A percentile compares a stretch with the other conserved stretches of the same genome.
Evolutionary conservation across 2,113 vertebrate genomes (phyloP).

Genomic region (Isurus oxyrinchus): DNA sequence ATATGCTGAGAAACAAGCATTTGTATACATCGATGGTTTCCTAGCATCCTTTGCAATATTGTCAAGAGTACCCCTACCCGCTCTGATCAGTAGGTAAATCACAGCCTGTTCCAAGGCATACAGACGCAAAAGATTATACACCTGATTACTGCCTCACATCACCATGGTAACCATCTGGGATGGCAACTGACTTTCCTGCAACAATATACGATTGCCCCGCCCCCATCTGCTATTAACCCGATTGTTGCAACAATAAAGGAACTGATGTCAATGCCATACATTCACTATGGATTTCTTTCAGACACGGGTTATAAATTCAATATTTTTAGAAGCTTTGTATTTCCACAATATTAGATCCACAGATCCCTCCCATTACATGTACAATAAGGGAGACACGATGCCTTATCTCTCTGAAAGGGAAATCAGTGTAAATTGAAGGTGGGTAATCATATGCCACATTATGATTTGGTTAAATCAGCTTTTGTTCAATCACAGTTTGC

Average conservation of each 20-base stretch:
- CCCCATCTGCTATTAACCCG: background rate
- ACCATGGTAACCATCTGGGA: background rate
- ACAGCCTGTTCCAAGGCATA: background rate
- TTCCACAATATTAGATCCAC: background rate
- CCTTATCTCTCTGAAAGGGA: background rate
- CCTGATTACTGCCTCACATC: background rate
- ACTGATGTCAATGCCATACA: background rate
- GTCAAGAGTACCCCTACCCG: background rate
- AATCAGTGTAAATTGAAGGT: background rate
- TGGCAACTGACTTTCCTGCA: background rate
- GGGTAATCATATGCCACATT: background rate
- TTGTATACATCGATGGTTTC: background rate
- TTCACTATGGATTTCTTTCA: background rate
- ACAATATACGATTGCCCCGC: background rate
- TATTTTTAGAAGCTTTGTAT: background rate
- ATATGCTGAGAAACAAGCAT: background rate
- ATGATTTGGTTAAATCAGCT: background rate
- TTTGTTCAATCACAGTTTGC: slow-evolving; percentile 16
- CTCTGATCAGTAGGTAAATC: background rate
- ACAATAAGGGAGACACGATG: background rate
- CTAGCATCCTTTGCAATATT: background rate
- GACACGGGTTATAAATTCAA: background rate
- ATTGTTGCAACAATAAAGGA: background rate
- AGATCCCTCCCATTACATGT: background rate
- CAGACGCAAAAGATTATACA: background rate